Evolutionary conservation across 2,888 invertebrate genomes (phyloP), one percentile per base, ranked within the genome.

Genomic region (Stenodera caucasica): DNA sequence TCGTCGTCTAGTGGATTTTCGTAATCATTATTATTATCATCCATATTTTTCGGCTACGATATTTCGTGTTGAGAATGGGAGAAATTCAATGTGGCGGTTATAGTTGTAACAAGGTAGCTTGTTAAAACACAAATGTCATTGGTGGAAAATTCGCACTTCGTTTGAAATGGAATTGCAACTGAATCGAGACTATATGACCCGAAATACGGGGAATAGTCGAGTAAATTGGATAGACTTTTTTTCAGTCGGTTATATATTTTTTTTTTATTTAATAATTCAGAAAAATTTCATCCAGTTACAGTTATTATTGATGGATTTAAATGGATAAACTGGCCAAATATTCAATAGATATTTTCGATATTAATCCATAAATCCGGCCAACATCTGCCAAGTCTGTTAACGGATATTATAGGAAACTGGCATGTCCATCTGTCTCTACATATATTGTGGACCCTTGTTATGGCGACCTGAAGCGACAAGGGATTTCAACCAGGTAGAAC

Each of bases 381-480:
- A 54, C 63, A 63, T 60, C 63, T 63, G 63, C 58, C 64, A 64
- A 53, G 57, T 61, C 50, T 53, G 21, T 55, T 52, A 60, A 55
- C 61, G 49, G 55, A 23, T 40, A 49, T 21, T 53, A 53, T 23
- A 23, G 12, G 7, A 14, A 32, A 35, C 21, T 53, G 7, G 12
- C 12, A 15, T n/a, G 12, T 33, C 18, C 32, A 8, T 29, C 23
- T 33, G 33, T 53, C 18, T 29, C 14, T 53, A 35, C 21, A 18
- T 53, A 5, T 53, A 26, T 15, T 53, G 8, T 33, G 3, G 53
- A 63, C 61, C 66, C 65, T 63, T 62, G 63, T 68, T 68, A 65
- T 61, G 60, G 58, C 62, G 62, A 57, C 54, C 56, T 57, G 14
- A 53, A 53, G 53, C 55, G 66, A 65, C 65, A 65, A 67, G 64